Evolutionary conservation across 1,140 invertebrate genomes (phyloP).

Genomic region (Laodelphax striatellus): DNA sequence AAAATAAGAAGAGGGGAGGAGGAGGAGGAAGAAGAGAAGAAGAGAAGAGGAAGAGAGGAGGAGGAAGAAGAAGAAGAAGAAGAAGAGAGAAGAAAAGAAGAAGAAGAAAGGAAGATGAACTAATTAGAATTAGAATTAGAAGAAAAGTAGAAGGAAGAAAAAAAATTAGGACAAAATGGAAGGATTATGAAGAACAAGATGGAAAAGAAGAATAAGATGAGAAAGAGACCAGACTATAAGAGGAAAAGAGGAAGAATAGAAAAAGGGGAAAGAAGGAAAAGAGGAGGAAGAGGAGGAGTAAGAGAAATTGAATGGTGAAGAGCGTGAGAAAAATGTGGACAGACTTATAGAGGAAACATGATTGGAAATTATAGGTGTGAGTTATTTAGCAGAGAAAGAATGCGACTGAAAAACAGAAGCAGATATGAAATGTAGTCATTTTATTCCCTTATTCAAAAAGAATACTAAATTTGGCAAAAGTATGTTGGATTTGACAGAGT

Average conservation of each 20-base stretch:
- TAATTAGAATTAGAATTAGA: no score
- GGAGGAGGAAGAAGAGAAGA: neutral
- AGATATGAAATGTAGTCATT: no score
- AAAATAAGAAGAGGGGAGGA: neutral
- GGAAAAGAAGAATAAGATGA: neutral
- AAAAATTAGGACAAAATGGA: neutral
- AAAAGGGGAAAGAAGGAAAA: slow-evolving; percentile 5
- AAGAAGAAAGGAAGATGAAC: no score
- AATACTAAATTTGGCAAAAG: no score
- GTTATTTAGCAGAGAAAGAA: no score
- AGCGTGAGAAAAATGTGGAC: neutral
- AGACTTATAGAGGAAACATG: neutral
- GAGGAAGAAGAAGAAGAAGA: neutral
- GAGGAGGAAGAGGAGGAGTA: neutral
- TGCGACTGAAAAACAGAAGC: no score
- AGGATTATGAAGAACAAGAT: neutral
- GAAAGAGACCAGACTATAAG: no score
- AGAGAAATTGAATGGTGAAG: neutral
- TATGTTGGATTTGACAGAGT: no score
- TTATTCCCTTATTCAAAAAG: no score
- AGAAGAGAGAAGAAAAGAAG: neutral
- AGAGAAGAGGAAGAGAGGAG: neutral
- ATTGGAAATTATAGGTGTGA: no score
- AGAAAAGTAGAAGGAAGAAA: neutral
- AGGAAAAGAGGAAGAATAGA: neutral